Evolutionary conservation across 2,888 invertebrate genomes (phyloP).

Genomic region (Chromoteleia sp.): DNA sequence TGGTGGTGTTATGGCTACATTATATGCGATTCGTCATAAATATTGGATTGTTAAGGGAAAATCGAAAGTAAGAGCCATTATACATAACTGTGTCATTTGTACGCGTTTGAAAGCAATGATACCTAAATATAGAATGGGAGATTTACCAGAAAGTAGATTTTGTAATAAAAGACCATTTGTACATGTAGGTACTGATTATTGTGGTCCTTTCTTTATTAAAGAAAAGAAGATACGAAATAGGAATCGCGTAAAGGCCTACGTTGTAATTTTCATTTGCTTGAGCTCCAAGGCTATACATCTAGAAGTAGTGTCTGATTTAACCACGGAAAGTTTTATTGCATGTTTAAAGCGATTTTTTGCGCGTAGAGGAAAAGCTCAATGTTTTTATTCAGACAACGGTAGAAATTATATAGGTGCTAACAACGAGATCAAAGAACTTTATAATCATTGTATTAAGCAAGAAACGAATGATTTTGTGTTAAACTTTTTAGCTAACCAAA

Average conservation of each 20-base stretch:
- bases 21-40: constrained; percentile 36
- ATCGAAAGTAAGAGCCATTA: constrained; percentile 30
- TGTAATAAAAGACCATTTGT: constrained; percentile 3
- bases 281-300: constrained; percentile 16
- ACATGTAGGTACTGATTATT: constrained; percentile 22
- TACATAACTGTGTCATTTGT: constrained; percentile 68
- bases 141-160: constrained; percentile 2
- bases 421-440: neutral
- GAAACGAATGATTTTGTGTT: too few relatives aligned
- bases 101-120: constrained; percentile 14
- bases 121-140: constrained; percentile 3
- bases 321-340: constrained; percentile 4
- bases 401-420: constrained; percentile 7
- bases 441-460: too few relatives aligned
- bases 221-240: constrained; percentile 21
- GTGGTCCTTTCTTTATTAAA: constrained; percentile 32
- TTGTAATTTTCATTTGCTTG: constrained; percentile 16
- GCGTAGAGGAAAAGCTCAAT: neutral
- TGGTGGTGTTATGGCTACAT: constrained; percentile 61
- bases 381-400: neutral
- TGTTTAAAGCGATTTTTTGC: neutral
- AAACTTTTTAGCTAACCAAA: neutral
- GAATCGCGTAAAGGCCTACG: constrained; percentile 1
- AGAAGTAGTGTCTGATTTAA: constrained; percentile 18
- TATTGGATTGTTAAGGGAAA: constrained; percentile 69